A percentile compares a stretch with the other conserved stretches of the same genome.
Evolutionary conservation across 2,888 invertebrate genomes (phyloP).

Genomic region (Lasiommata megera): DNA sequence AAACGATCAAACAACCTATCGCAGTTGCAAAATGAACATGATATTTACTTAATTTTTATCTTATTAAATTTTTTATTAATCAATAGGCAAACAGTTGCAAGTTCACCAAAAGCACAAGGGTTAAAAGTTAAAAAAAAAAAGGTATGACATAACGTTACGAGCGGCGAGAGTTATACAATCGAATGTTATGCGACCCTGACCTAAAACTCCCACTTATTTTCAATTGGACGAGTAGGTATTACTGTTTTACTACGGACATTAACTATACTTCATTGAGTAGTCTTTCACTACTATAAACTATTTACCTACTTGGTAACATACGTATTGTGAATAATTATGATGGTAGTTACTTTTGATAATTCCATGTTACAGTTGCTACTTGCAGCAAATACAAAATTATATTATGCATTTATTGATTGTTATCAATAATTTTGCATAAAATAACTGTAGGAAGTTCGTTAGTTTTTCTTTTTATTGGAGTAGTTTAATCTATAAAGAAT

Average conservation of each 20-base stretch:
- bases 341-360: too few species aligned
- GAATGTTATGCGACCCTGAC: constrained; percentile 69
- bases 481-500: too few species aligned
- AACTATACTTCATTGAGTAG: not conserved
- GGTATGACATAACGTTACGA: constrained; percentile 6
- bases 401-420: too few species aligned
- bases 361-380: too few species aligned
- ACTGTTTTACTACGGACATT: not conserved
- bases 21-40: too few species aligned
- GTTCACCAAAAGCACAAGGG: not conserved
- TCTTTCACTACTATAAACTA: not conserved
- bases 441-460: too few species aligned
- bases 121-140: constrained; percentile 4
- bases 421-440: too few species aligned
- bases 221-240: constrained; percentile 9
- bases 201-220: constrained; percentile 56
- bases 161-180: constrained; percentile 56
- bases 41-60: too few species aligned
- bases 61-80: too few species aligned
- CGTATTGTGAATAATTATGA: not conserved
- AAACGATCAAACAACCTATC: too few species aligned
- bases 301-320: not conserved
- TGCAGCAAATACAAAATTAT: too few species aligned
- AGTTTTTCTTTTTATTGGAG: too few species aligned
- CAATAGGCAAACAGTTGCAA: not conserved